Evolutionary conservation across 2,797 vertebrate genomes (phyloP).

Genomic region (Hephaestus fuliginosus): DNA sequence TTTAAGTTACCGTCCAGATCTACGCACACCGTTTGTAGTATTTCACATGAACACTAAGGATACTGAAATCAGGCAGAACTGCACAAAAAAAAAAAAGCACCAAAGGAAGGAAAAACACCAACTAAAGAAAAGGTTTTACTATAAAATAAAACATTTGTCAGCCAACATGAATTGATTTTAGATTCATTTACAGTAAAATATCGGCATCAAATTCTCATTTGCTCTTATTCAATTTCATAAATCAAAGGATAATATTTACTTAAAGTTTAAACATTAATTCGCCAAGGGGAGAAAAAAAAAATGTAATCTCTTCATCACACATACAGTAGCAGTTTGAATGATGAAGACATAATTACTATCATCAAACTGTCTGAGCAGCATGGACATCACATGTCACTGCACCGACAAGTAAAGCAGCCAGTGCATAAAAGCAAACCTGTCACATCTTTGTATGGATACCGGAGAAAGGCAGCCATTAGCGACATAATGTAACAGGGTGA

Average conservation of each 20-base stretch:
- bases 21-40: not conserved
- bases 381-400: conserved; percentile 58
- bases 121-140: not conserved
- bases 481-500: conserved; percentile 8
- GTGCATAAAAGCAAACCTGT: conserved; percentile 60
- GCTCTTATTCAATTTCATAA: not conserved
- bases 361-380: conserved; percentile 72
- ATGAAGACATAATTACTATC: conserved; percentile 76
- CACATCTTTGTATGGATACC: conserved; percentile 46
- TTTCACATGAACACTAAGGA: not conserved
- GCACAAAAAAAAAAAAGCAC: not conserved
- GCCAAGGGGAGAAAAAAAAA: not conserved
- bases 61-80: not conserved
- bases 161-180: no score
- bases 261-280: conserved; percentile 8
- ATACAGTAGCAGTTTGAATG: conserved; percentile 35
- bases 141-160: no score
- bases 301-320: not conserved
- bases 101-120: no score
- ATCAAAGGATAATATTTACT: conserved; percentile 1
- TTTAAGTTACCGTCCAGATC: conserved; percentile 7
- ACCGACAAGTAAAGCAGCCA: conserved; percentile 39
- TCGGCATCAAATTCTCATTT: not conserved
- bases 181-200: not conserved
- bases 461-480: conserved; percentile 48